Evolutionary conservation across 2,113 vertebrate species (phyloP).

Genomic region (Antechinus flavipes): DNA sequence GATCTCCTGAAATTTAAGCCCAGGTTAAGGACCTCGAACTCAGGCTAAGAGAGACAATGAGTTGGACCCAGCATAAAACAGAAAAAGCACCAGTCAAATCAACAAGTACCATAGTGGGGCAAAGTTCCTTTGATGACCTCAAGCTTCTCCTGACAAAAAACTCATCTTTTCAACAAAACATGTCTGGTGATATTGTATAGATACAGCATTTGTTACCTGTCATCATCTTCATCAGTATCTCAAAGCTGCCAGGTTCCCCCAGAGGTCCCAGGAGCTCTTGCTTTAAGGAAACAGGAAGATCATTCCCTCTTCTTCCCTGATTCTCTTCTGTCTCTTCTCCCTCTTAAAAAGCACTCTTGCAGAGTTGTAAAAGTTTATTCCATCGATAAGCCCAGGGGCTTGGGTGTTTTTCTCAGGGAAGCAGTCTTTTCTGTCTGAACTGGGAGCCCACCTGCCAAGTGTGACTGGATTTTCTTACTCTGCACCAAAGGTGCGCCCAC

Average conservation of each 20-base stretch:
- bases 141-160: background rate
- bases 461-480: constrained; percentile 84
- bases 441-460: constrained; percentile 80
- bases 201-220: background rate
- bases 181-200: background rate
- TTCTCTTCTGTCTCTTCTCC: constrained; percentile 66
- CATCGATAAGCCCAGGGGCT: constrained; percentile 67
- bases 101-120: background rate
- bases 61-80: background rate
- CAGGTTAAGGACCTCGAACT: background rate
- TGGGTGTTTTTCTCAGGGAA: constrained; percentile 84
- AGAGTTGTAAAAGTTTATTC: constrained; percentile 63
- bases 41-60: background rate
- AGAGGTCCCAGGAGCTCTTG: background rate
- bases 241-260: background rate
- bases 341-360: constrained; percentile 61
- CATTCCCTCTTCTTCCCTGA: constrained; percentile 58
- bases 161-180: background rate
- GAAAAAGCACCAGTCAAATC: background rate
- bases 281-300: constrained; percentile 65
- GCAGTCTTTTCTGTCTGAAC: constrained; percentile 76
- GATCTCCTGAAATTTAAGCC: background rate
- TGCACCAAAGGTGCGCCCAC: constrained; percentile 84
- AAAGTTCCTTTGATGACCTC: background rate
- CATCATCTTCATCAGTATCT: background rate